phyloP scores from a whole-genome alignment of 2,888 invertebrate genomes.

The Ophion obscuratus region DNA sequence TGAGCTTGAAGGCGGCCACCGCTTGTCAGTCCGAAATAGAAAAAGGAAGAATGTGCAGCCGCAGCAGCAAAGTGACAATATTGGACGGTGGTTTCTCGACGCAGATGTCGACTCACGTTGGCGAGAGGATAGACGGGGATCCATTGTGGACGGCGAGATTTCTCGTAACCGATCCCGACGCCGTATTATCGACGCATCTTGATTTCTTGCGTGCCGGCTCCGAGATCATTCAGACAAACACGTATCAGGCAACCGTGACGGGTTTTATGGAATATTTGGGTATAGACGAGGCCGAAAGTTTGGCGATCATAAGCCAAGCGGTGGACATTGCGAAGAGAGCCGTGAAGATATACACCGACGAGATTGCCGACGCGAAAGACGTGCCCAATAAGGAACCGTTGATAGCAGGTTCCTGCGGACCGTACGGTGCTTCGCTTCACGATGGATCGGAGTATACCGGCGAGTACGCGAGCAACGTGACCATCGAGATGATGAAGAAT shows the following conservation, averaged over 20 bases:
- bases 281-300: constrained; percentile 88
- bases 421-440: constrained; percentile 94
- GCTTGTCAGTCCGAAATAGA: constrained; percentile 42
- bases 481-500: constrained; percentile 87
- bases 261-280: constrained; percentile 89
- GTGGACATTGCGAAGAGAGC: constrained; percentile 91
- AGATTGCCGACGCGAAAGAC: constrained; percentile 46
- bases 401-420: constrained; percentile 95
- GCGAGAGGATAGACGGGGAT: constrained; percentile 91
- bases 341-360: constrained; percentile 78
- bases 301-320: constrained; percentile 89
- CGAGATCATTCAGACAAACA: constrained; percentile 93
- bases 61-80: constrained; percentile 73
- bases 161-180: constrained; percentile 90
- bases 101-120: constrained; percentile 91
- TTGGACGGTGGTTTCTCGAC: constrained; percentile 92
- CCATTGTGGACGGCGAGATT: constrained; percentile 95
- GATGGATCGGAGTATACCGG: constrained; percentile 97
- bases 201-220: constrained; percentile 94
- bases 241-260: constrained; percentile 91
- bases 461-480: constrained; percentile 89
- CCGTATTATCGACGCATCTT: constrained; percentile 91
- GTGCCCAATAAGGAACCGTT: constrained; percentile 86
- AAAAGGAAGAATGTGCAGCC: constrained; percentile 43
- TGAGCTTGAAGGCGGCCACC: constrained; percentile 42